Conservation (phyloP, 2,113 vertebrate species). For the Raphicerus campestris region DNA sequence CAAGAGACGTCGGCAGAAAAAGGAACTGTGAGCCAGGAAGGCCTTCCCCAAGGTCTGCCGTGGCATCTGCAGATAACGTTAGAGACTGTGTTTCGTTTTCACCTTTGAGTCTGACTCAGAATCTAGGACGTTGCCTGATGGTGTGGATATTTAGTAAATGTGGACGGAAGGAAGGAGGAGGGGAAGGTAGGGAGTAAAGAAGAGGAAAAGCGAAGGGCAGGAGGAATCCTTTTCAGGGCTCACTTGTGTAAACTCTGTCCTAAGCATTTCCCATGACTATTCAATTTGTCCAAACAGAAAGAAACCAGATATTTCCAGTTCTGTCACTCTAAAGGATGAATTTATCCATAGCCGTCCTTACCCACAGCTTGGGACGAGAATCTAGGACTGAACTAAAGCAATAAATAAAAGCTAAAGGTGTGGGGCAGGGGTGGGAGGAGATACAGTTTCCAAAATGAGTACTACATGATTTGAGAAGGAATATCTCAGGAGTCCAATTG, state of each 20-base stretch:
- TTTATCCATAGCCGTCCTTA: background rate
- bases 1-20: background rate
- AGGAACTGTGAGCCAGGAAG: background rate
- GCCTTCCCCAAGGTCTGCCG: background rate
- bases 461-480: background rate
- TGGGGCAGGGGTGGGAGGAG: background rate
- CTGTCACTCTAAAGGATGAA: background rate
- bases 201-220: background rate
- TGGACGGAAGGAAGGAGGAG: too few species aligned
- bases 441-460: background rate
- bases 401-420: background rate
- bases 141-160: background rate
- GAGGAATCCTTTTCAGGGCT: background rate
- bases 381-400: background rate
- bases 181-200: fast-evolving
- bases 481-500: background rate
- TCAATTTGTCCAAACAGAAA: background rate
- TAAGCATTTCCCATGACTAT: background rate
- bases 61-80: background rate
- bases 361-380: background rate
- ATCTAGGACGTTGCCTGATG: background rate
- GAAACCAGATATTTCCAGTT: background rate
- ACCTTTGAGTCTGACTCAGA: background rate
- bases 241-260: background rate
- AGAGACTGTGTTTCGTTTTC: background rate